phyloP scores from a whole-genome alignment of 2,113 vertebrate genomes.

The Mus spicilegus region DNA sequence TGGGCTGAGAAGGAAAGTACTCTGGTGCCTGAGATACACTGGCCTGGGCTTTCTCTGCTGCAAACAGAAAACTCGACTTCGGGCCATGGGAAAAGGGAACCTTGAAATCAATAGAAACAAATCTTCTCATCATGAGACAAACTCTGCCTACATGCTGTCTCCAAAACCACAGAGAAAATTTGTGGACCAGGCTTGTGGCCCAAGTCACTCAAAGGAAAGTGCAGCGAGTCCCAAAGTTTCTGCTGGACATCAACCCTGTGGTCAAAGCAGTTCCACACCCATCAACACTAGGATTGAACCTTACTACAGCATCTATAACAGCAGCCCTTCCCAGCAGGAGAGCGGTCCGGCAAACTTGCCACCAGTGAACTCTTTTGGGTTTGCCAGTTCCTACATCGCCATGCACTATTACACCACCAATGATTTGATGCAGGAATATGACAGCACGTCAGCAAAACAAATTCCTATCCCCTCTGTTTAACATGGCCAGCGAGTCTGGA shows the following conservation, averaged over 20 bases:
- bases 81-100: conserved; percentile 94
- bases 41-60: conserved; percentile 93
- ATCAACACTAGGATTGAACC: conserved; percentile 97
- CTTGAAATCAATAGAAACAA: conserved; percentile 97
- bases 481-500: neutral
- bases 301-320: conserved; percentile 95
- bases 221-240: conserved; percentile 90
- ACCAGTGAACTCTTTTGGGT: conserved; percentile 89
- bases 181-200: conserved; percentile 95
- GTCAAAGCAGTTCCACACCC: conserved; percentile 94
- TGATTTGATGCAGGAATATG: conserved; percentile 89
- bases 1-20: conserved; percentile 92
- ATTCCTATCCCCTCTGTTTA: conserved; percentile 94
- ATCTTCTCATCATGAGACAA: conserved; percentile 97
- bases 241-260: conserved; percentile 88
- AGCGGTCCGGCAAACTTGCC: conserved; percentile 91
- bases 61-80: conserved; percentile 94
- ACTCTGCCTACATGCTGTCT: conserved; percentile 95
- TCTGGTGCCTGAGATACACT: conserved; percentile 92
- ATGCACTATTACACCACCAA: conserved; percentile 93
- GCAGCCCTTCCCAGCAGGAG: conserved; percentile 93
- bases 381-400: conserved; percentile 92
- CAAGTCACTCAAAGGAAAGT: conserved; percentile 92
- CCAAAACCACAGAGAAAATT: conserved; percentile 94
- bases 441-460: conserved; percentile 89